Evolutionary conservation across 2,113 vertebrate species (phyloP), one percentile per base, ranked within the genome.

Genomic region (Saguinus imperator): DNA sequence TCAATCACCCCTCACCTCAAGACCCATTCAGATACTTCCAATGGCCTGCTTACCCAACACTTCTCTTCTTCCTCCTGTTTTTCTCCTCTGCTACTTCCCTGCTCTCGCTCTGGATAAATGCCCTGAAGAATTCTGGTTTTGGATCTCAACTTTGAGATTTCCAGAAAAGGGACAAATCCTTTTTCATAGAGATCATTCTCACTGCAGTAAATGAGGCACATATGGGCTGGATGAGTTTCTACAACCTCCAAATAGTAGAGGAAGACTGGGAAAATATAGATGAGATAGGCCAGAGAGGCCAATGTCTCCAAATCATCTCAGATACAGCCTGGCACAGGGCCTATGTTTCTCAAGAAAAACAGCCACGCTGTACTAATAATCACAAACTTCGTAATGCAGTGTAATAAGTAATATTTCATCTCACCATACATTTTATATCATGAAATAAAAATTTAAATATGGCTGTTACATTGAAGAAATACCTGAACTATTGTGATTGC

Each of bases 261-360:
- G 9, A 3, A 84, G 29, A 87, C 0, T 10, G 45, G 58, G 29
- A 9, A 76, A 86, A 88, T 64, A 43, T 8, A 3, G 12, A 92
- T 52, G 0, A 1, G 5, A 13, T 5, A 1, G 8, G 8, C 27
- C 50, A 43, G 61, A 40, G 0, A n/a, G 25, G 13, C 18, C 21
- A 8, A 25, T 48, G 32, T 43, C 37, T 91, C 27, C 29, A 35
- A 79, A 50, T 27, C 12, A 17, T 17, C 8, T 6, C n/a, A 21
- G 8, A 76, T 23, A 11, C 21, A 80, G 29, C 4, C 4, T 84
- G 45, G 73, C 8, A 23, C 0, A 20, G 12, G 18, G 7, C 8
- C 77, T 3, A 57, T 52, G 17, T 93, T 89, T 76, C 68, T 87
- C 58, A 83, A 90, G 84, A n/a, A 83, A 48, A 25, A 1, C 27